Conservation (phyloP, 2,888 invertebrate species). For the Falcaria lacertinaria region DNA sequence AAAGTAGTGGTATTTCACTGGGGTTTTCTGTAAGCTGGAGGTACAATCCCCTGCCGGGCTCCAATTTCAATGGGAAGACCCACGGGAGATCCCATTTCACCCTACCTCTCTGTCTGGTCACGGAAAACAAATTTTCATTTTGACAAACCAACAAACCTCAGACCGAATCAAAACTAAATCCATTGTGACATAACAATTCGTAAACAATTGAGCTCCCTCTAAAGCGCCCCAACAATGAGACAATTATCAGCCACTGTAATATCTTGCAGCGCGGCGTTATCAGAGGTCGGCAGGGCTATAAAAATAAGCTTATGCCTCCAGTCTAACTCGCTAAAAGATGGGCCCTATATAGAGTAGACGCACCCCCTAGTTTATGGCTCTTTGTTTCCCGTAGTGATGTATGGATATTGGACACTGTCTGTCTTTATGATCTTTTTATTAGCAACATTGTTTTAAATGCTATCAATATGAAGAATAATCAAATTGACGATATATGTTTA, state of each 20-base stretch:
- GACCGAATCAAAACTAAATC: not conserved
- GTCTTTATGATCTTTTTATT: not conserved
- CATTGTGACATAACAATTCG: not conserved
- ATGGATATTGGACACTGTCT: not conserved
- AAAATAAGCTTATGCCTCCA: conserved; percentile 76
- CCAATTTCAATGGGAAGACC: no score
- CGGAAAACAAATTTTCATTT: no score
- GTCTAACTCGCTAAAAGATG: conserved; percentile 57
- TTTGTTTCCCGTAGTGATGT: conserved; percentile 4
- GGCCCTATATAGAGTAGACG: conserved; percentile 36
- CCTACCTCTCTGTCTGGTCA: no score
- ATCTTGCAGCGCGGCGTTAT: conserved; percentile 65
- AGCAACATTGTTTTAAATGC: conserved; percentile 4
- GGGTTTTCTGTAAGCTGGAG: no score
- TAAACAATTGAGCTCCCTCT: not conserved
- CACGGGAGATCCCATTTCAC: no score
- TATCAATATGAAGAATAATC: no score
- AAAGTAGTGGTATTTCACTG: no score
- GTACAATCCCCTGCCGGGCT: no score
- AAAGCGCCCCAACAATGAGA: conserved; percentile 25
- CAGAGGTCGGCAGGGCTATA: conserved; percentile 69
- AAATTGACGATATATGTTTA: no score
- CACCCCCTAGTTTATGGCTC: conserved; percentile 17
- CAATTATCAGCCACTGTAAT: conserved; percentile 72
- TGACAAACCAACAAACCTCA: no score